Evolutionary conservation across 2,888 invertebrate species (phyloP), one percentile per base, ranked within the genome.

Genomic region (Oxystoma pomonae): DNA sequence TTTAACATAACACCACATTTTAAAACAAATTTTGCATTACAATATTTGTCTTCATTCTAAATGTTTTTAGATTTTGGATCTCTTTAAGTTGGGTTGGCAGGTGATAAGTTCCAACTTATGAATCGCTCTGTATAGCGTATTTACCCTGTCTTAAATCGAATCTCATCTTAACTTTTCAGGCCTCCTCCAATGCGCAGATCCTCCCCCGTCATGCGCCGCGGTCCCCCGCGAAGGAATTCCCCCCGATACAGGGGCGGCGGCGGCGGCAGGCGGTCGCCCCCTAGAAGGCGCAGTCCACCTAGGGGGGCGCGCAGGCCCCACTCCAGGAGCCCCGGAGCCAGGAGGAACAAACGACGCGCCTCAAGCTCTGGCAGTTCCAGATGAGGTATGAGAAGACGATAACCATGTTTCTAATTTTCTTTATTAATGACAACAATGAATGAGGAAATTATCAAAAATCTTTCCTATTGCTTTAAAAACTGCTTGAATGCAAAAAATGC

Each of bases 361-460:
- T 89, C 89, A 69, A 89, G 89, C 73, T 89, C 90, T 66, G 90
- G 89, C 79, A 89, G 89, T 78, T 89, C 89, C 71, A 86, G 89
- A 81, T 89, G 72, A 55, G 2, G 16, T 55, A 35, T 3, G 35
- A 12, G 3, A 35, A 35, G 35, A 35, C 35, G 35, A 35, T n/a
- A n/a, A n/a, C n/a, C n/a, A n/a, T n/a, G n/a, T n/a, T n/a, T n/a
- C n/a, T n/a, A n/a, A n/a, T n/a, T n/a, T n/a, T n/a, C n/a, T n/a
- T n/a, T n/a, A n/a, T n/a, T n/a, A n/a, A n/a, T n/a, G n/a, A n/a
- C n/a, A n/a, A n/a, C n/a, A n/a, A n/a, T n/a, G n/a, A n/a, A n/a
- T n/a, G n/a, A n/a, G n/a, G n/a, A n/a, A n/a, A n/a, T n/a, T n/a
- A n/a, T n/a, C n/a, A n/a, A n/a, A n/a, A n/a, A n/a, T n/a, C n/a